phyloP scores from a whole-genome alignment of 2,888 invertebrate genomes.

The Lycophotia porphyrea region DNA sequence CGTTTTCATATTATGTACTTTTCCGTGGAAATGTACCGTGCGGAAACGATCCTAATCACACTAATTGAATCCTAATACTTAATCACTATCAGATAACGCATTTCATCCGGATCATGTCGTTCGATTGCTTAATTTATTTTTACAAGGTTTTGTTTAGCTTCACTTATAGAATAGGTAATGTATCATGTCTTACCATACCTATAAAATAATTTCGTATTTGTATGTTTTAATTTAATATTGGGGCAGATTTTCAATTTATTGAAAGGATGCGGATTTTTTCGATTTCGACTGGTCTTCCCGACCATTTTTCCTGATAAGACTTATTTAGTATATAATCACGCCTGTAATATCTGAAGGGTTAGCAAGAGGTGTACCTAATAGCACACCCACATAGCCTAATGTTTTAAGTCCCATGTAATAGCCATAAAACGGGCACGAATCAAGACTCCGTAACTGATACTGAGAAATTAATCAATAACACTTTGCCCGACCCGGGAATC shows the following conservation, averaged over 20 bases:
- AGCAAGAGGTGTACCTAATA: too few species aligned
- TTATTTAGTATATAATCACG: not conserved
- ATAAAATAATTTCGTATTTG: not conserved
- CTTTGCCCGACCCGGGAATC: too few species aligned
- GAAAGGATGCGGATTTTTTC: not conserved
- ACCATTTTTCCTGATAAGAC: not conserved
- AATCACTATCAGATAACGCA: slow-evolving; percentile 52
- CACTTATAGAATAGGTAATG: not conserved
- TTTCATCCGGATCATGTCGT: slow-evolving; percentile 45
- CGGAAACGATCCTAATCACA: slow-evolving; percentile 62
- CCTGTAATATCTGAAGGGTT: too few species aligned
- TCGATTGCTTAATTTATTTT: slow-evolving; percentile 28
- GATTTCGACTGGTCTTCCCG: not conserved
- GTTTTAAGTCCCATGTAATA: too few species aligned
- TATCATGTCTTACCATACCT: not conserved
- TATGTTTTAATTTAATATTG: not conserved
- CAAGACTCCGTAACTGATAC: too few species aligned
- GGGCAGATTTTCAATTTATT: not conserved
- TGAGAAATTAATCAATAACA: too few species aligned
- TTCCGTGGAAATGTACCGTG: slow-evolving; percentile 33
- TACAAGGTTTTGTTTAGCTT: not conserved
- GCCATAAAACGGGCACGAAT: too few species aligned
- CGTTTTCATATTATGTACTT: slow-evolving; percentile 44
- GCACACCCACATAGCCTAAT: too few species aligned
- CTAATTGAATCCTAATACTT: slow-evolving; percentile 57